Evolutionary conservation across 2,888 invertebrate genomes (phyloP).

Genomic region (Drosophila formosana): DNA sequence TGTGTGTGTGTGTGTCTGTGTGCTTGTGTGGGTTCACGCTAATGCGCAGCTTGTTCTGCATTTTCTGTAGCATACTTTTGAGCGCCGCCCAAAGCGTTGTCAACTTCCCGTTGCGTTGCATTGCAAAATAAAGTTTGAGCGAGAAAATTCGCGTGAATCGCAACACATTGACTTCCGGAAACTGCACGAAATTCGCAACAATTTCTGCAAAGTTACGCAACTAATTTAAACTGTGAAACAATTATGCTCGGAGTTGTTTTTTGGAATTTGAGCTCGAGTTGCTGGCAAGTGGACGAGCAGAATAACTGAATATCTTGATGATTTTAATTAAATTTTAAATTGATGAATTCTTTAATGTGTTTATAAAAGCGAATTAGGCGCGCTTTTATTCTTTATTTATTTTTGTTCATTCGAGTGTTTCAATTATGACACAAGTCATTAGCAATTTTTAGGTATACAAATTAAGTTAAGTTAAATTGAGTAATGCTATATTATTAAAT

Average conservation of each 20-base stretch:
- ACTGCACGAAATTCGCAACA: neutral
- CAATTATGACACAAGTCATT: too few species aligned
- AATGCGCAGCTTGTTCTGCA: slow-evolving; percentile 24
- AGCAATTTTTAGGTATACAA: too few species aligned
- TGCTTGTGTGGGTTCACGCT: slow-evolving; percentile 7
- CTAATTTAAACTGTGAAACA: neutral
- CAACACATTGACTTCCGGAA: slow-evolving; percentile 12
- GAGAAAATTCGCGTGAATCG: slow-evolving; percentile 24
- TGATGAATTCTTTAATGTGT: too few species aligned
- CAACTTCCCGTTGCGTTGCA: slow-evolving; percentile 14
- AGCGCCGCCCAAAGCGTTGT: slow-evolving; percentile 19
- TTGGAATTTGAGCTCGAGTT: too few species aligned
- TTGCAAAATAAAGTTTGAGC: slow-evolving; percentile 25
- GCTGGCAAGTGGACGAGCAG: too few species aligned
- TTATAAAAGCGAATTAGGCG: too few species aligned
- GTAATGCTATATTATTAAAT: too few species aligned
- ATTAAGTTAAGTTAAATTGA: too few species aligned
- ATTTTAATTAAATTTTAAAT: too few species aligned
- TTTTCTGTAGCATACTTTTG: slow-evolving; percentile 56
- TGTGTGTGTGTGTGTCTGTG: slow-evolving; percentile 2
- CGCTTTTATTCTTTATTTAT: too few species aligned
- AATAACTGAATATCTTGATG: too few species aligned
- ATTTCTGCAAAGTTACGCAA: slow-evolving; percentile 4
- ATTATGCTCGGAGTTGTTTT: neutral
- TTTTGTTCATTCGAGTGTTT: too few species aligned